Evolutionary conservation across 37 sponge, comb jelly and placozoan genomes (phyloP).

Genomic region (Tethya wilhelma): DNA sequence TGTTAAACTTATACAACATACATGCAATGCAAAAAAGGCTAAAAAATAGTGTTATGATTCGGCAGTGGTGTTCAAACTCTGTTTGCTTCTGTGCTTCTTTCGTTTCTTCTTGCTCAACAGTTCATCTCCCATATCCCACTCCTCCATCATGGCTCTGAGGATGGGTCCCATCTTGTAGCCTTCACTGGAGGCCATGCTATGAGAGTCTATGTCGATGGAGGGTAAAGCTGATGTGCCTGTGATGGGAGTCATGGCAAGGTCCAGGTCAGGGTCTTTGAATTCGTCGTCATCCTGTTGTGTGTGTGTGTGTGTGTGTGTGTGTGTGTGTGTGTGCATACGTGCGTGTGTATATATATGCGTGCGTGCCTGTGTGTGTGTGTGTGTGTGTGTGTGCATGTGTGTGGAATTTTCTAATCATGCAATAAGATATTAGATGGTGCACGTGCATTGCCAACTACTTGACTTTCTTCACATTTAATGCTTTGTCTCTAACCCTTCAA

Average conservation of each 20-base stretch:
- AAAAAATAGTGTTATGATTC: not conserved
- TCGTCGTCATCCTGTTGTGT: not conserved
- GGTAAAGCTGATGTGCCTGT: conserved; percentile 30
- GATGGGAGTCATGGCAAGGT: not conserved
- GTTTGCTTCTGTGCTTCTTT: not conserved
- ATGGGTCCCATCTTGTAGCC: conserved; percentile 52
- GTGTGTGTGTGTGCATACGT: conserved; percentile 11
- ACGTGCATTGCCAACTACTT: too few relatives aligned
- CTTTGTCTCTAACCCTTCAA: too few relatives aligned
- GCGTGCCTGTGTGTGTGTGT: too few relatives aligned
- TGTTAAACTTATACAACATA: too few relatives aligned
- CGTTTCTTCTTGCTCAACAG: conserved; percentile 36
- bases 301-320: conserved; percentile 14
- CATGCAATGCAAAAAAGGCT: too few relatives aligned
- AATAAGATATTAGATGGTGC: too few relatives aligned
- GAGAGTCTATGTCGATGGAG: not conserved
- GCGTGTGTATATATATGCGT: conserved; percentile 9
- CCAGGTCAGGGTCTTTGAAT: not conserved
- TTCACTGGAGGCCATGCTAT: not conserved
- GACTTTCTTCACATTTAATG: too few relatives aligned
- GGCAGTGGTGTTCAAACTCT: not conserved
- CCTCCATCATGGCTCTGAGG: conserved; percentile 48
- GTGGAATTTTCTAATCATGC: too few relatives aligned
- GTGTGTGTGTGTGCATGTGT: too few relatives aligned
- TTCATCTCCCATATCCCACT: conserved; percentile 55